Evolutionary conservation across 2,797 vertebrate genomes (phyloP), one percentile per base, ranked within the genome.

Genomic region (Diplodus puntazzo): DNA sequence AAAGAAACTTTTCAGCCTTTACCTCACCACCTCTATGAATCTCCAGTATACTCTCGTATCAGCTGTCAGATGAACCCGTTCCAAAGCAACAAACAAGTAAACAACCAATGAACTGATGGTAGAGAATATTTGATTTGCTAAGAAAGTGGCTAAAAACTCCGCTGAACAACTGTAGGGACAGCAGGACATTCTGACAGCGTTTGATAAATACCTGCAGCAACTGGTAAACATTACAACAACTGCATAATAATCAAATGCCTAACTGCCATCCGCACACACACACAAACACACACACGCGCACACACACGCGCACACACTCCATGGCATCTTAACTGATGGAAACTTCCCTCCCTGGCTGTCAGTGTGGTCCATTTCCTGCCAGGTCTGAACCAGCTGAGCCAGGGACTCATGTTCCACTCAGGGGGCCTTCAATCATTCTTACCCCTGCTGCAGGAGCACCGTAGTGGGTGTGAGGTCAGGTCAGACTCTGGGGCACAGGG

Each of bases 391-490:
- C 76, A 81, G 83, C 84, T 90, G 88, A 92, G 90, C 85, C 87
- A 84, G 84, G 83, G 86, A 88, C 84, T 93, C 88, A 88, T 88
- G 85, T 95, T 92, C 83, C 90, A 89, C 89, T 92, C 87, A 82
- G 75, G 90, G 88, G 84, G 80, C 73, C 67, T 86, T 90, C 90
- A 88, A 73, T 90, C 88, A 90, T 84, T 82, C 87, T 82, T 73
- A 55, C 66, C 88, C 87, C 79, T 39, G 61, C 49, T 77, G 84
- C 72, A 88, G 46, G 69, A 53, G 79, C 75, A 72, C 69, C 2
- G 13, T 55, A 90, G 81, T 71, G 76, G 69, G 17, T 78, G 81
- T 80, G 82, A 85, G 84, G 77, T 89, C 77, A 88, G 80, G 77
- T 89, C 77, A 88, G 80, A 81, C 12, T 11, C 27, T 13, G 21